Evolutionary conservation across 2,113 vertebrate species (phyloP), one percentile per base, ranked within the genome.

Genomic region (Vireo altiloquus): DNA sequence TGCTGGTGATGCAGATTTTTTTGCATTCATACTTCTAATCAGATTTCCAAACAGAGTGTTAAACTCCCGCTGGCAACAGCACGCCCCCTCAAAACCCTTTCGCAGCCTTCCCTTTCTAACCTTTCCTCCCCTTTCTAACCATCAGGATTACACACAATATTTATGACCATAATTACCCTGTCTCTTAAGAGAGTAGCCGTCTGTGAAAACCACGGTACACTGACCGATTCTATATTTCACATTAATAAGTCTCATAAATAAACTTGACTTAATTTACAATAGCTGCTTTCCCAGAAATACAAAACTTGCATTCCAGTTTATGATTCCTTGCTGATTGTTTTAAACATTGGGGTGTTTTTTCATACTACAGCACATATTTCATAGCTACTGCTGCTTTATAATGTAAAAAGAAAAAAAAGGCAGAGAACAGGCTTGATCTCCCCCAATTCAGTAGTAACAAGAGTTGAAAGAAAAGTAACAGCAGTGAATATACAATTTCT

Each of bases 221-320:
- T 1, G 8, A 81, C 60, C 2, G 1, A 66, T 86, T 75, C 82
- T 60, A 9, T 81, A 93, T 95, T 93, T 96, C 77, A 96, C 40
- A 77, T 91, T 91, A 92, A 86, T 94, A 95, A 86, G 64, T 40
- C 82, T 86, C 94, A 93, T 84, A 94, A 97, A 96, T 90, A 96
- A 96, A 92, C 52, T 35, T 35, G 64, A 90, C 40, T 91, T 94
- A 77, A 86, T 92, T 86, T 88, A 93, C 35, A 94, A 47, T 61
- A 94, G 83, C 69, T 46, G 23, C 60, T 87, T 92, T 82, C 61
- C 85, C 66, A 68, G 52, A 93, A 90, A 90, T 20, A 75, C 68
- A 75, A 76, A 92, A 90, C 61, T 80, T 93, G 15, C 44, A 68
- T 21, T 46, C 44, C 70, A 53, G 40, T 72, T 84, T 53, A 84